Evolutionary conservation across 2,113 vertebrate species (phyloP).

Genomic region (Rhabdomys dilectus): DNA sequence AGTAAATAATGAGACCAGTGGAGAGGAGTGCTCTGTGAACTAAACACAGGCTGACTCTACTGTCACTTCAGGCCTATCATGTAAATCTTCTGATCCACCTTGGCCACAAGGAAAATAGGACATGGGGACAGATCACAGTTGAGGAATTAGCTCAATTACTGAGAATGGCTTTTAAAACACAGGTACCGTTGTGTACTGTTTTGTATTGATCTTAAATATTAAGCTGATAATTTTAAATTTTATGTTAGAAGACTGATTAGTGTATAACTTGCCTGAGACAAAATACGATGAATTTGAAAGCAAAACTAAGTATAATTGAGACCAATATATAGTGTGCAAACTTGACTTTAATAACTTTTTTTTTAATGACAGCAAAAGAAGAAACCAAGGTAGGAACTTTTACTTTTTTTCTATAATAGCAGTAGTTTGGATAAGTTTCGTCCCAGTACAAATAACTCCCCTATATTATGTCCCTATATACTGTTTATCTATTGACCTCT

Average conservation of each 20-base stretch:
- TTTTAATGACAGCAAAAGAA: background rate
- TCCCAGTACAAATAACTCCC: background rate
- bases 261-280: background rate
- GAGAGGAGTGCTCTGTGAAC: background rate
- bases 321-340: background rate
- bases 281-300: conserved; percentile 41
- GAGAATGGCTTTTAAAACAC: background rate
- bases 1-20: background rate
- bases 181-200: background rate
- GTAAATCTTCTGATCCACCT: conserved; percentile 23
- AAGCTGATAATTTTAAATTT: conserved; percentile 9
- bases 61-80: conserved; percentile 40
- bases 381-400: background rate
- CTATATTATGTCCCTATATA: background rate
- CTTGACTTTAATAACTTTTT: background rate
- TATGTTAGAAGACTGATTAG: conserved; percentile 12
- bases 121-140: background rate
- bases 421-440: background rate
- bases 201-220: conserved; percentile 26
- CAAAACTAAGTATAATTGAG: background rate
- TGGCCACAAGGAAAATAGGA: background rate
- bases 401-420: background rate
- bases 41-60: background rate
- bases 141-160: background rate
- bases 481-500: background rate